Evolutionary conservation across 2,113 vertebrate genomes (phyloP).

Genomic region (Eulemur rufifrons): DNA sequence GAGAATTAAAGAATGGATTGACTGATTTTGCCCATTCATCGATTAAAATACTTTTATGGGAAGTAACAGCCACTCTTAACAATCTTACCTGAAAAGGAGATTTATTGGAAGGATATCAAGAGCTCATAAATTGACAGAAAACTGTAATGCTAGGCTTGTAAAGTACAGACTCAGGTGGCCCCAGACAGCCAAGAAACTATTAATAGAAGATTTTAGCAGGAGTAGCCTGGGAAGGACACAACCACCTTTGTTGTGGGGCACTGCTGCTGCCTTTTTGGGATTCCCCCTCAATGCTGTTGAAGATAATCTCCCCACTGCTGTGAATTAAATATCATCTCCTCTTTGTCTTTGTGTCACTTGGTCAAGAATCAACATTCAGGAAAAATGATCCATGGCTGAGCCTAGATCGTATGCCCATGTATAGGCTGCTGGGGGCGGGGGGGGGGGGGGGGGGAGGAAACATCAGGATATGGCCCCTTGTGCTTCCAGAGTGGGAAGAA

Average conservation of each 20-base stretch:
- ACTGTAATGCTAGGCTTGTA: background rate
- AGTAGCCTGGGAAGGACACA: background rate
- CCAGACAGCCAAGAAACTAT: background rate
- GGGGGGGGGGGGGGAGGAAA: too few relatives aligned
- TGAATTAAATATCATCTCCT: slow-evolving; percentile 9
- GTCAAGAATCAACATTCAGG: background rate
- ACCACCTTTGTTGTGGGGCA: background rate
- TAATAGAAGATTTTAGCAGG: background rate
- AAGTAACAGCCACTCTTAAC: background rate
- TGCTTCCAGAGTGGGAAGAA: background rate
- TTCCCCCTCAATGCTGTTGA: background rate
- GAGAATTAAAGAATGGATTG: background rate
- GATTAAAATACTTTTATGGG: slow-evolving; percentile 16
- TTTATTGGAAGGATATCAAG: background rate
- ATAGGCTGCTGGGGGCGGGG: background rate
- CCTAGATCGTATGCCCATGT: background rate
- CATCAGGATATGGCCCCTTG: background rate
- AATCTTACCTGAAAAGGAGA: background rate
- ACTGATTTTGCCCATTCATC: background rate
- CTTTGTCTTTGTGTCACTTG: slow-evolving; percentile 10
- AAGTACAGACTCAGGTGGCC: background rate
- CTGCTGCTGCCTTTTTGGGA: background rate
- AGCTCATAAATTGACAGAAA: background rate
- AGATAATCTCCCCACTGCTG: background rate
- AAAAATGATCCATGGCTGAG: background rate